Base-by-base conservation (phyloP, 2,113 vertebrate species). In the Rhabdornis inornatus region DNA sequence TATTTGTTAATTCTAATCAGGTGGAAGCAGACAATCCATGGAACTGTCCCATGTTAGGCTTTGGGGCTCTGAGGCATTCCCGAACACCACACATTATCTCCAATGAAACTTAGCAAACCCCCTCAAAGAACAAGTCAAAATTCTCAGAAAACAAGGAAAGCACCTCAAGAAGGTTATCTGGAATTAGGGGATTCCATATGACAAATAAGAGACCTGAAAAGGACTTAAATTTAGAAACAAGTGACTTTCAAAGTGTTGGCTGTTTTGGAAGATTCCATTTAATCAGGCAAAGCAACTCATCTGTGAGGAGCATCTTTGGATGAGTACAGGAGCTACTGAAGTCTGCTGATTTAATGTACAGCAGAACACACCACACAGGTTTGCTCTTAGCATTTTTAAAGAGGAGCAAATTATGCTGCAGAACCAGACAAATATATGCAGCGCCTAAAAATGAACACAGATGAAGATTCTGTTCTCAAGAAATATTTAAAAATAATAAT, bases 331-430 rank as follows among this genome's bases (percentile, higher is more conserved):
- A 79, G 44, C 35, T 55, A 10, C 31, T 55, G 42, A 30, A 83
- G 10, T 17, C 70, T 37, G 21, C 19, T 55, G 53, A 24, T 84
- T 81, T 89, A 28, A 7, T 49, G 6, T 44, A 25, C 74, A 91
- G 33, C 1, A 0, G 31, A 22, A 30, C 23, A 25, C 14, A 10
- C 6, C 33, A 33, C 10, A 37, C 9, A 49, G 3, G 27, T 72
- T 81, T 93, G 16, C 40, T 72, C 69, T 39, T 39, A 74, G 28
- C 22, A 14, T 74, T 87, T 94, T 81, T 81, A 70, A 59, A 39
- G 55, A 53, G 28, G 22, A 52, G 69, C 83, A 77, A 77, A 25
- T 3, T 6, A 15, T 61, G 77, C 69, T 53, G 55, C 25, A 49
- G 23, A 80, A 89, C 8, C 24, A 77, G 57, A 44, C 6, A 76